Conservation (phyloP, 37 sponge, comb jelly and placozoan genomes). For the Spongilla lacustris region DNA sequence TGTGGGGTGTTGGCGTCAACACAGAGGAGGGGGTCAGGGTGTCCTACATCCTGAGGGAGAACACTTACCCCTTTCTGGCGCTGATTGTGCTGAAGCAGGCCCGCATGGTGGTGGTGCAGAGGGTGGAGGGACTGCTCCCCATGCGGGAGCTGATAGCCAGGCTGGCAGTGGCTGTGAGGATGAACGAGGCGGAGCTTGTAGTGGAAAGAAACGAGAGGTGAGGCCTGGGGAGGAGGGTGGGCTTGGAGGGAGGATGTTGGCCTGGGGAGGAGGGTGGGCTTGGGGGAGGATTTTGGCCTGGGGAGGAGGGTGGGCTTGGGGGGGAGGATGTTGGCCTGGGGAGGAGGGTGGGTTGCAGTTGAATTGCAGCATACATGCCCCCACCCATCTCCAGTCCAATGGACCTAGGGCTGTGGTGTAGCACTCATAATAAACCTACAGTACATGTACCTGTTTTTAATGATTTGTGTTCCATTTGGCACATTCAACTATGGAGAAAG, state of each 20-base stretch:
- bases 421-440: too few relatives aligned
- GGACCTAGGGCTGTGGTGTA: too few relatives aligned
- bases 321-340: not conserved
- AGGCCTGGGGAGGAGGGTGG: not conserved
- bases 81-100: constrained; percentile 59
- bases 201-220: constrained; percentile 73
- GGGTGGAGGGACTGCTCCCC: constrained; percentile 70
- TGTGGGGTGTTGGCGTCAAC: constrained; percentile 62
- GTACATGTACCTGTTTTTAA: too few relatives aligned
- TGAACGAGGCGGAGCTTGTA: constrained; percentile 73
- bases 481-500: too few relatives aligned
- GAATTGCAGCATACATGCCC: too few relatives aligned
- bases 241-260: not conserved
- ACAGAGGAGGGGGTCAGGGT: constrained; percentile 67
- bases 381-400: too few relatives aligned
- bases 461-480: too few relatives aligned
- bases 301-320: not conserved
- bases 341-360: not conserved
- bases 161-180: constrained; percentile 19
- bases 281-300: not conserved
- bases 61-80: constrained; percentile 80
- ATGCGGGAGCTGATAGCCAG: constrained; percentile 36
- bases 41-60: constrained; percentile 74
- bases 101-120: constrained; percentile 72
- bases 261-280: not conserved